These are phyloP conservation scores for Baccha elongata DNA, from an alignment of 2,888 invertebrate species.

Conservation along the genomic window DNA sequence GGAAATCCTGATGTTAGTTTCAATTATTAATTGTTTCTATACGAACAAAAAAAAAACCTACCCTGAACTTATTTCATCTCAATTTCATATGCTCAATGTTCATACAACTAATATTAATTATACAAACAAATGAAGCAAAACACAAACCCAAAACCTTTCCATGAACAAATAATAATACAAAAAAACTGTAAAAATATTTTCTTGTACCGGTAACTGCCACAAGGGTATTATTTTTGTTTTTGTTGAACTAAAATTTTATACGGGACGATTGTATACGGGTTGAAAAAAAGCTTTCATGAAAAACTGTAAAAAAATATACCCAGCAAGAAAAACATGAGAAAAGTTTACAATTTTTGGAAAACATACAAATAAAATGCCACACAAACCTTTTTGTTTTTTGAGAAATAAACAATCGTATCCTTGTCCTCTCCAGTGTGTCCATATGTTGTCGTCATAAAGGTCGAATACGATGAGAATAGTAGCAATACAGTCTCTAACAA, in stretches of 20 bases:
- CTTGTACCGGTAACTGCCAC: neutral
- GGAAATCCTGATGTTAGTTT: no score
- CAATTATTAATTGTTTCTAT: no score
- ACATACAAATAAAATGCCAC: slow-evolving; percentile 1
- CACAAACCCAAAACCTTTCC: no score
- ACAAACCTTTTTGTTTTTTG: neutral
- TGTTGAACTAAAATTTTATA: neutral
- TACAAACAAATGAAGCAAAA: no score
- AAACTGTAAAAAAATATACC: slow-evolving; percentile 1
- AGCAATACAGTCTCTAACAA: slow-evolving; percentile 9
- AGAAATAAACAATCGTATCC: neutral
- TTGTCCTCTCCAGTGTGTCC: neutral
- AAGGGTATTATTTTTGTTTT: neutral
- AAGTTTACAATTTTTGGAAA: slow-evolving; percentile 13
- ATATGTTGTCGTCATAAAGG: neutral
- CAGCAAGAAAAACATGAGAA: neutral
- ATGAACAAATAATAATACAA: no score
- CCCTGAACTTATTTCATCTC: no score
- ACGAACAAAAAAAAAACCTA: no score
- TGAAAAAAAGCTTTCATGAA: neutral
- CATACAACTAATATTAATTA: no score
- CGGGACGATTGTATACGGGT: neutral
- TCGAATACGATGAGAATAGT: slow-evolving; percentile 5
- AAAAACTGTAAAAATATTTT: no score
- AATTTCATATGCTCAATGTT: no score